phyloP scores from a whole-genome alignment of 2,113 vertebrate genomes.

The Rostratula benghalensis region DNA sequence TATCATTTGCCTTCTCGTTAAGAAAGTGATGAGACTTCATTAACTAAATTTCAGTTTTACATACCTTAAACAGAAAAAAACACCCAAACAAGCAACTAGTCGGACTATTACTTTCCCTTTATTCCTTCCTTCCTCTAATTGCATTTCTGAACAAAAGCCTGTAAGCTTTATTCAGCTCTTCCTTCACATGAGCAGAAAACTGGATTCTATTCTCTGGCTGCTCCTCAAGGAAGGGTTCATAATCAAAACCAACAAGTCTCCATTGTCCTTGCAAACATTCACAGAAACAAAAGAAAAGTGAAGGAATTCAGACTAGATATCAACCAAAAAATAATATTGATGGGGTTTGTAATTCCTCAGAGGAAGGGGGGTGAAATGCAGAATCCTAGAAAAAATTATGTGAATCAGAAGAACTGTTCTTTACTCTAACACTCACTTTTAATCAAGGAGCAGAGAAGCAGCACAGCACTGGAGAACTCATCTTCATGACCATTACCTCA shows the following conservation, averaged over 20 bases:
- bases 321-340: not conserved
- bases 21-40: not conserved
- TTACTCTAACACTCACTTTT: constrained; percentile 34
- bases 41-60: not conserved
- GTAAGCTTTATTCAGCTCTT: not conserved
- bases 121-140: not conserved
- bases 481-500: not conserved
- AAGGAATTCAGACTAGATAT: not conserved
- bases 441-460: not conserved
- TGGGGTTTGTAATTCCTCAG: not conserved
- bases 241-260: not conserved
- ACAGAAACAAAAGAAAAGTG: not conserved
- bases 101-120: not conserved
- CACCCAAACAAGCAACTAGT: not conserved
- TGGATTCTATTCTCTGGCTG: not conserved
- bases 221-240: not conserved
- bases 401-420: not conserved
- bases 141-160: not conserved
- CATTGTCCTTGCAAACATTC: not conserved
- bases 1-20: not conserved
- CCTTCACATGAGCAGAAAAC: not conserved
- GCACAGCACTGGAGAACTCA: not conserved
- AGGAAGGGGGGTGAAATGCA: not conserved
- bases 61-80: not conserved
- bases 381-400: not conserved